Conservation (phyloP, 1,140 invertebrate genomes). For the Callitettix versicolor region DNA sequence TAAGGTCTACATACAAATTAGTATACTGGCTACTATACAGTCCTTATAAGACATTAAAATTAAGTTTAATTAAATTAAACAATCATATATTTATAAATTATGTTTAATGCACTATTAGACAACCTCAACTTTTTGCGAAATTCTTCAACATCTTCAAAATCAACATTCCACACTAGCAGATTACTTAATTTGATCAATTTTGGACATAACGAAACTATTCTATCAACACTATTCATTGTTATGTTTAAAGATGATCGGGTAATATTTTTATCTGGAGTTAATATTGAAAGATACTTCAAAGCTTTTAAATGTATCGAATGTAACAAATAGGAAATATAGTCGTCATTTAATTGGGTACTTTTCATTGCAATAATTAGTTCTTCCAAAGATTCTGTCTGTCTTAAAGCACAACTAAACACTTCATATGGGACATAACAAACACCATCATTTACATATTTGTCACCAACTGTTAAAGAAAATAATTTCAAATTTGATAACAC, state of each 20-base stretch:
- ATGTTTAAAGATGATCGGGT: conserved; percentile 1
- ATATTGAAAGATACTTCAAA: neutral
- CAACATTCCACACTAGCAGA: conserved; percentile 1
- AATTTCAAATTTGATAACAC: neutral
- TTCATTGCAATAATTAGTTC: conserved; percentile 3
- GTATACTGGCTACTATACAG: no score
- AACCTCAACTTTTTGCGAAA: neutral
- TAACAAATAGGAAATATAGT: neutral
- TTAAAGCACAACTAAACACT: neutral
- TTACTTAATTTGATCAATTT: conserved; percentile 3
- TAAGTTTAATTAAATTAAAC: no score
- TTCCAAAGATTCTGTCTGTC: neutral
- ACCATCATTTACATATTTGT: neutral
- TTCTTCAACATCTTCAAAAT: conserved; percentile 6
- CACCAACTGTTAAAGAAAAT: conserved; percentile 5
- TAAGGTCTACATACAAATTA: no score
- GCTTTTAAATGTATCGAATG: neutral
- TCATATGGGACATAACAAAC: neutral
- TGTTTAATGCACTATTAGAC: conserved; percentile 2
- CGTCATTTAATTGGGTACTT: neutral
- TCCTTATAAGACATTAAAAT: no score
- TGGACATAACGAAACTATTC: neutral
- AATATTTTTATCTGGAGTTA: conserved; percentile 3
- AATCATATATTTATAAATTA: conserved; percentile 4
- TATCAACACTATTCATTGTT: conserved; percentile 2